A percentile compares a stretch with the other conserved stretches of the same genome.
Evolutionary conservation across 2,113 vertebrate genomes (phyloP).

Genomic region (Oreotrochilus melanogaster): DNA sequence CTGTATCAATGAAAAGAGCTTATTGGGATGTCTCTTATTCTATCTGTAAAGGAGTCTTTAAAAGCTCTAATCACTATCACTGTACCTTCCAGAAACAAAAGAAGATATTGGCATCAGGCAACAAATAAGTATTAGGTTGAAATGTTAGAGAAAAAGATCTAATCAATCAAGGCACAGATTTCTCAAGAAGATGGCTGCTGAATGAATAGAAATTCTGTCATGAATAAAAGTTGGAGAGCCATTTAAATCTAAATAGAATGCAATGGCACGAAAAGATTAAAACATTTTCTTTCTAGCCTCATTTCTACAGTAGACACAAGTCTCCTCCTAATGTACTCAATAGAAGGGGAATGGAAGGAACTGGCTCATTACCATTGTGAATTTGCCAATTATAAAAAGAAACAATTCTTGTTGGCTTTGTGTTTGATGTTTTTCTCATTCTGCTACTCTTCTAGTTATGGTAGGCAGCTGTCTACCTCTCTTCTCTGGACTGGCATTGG

Average conservation of each 20-base stretch:
- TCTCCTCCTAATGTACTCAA: neutral
- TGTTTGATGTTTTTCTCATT: neutral
- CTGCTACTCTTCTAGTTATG: neutral
- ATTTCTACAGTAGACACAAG: neutral
- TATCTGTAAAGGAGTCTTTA: neutral
- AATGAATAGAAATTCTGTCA: neutral
- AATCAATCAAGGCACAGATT: neutral
- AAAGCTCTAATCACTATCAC: constrained; percentile 28
- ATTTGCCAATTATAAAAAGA: neutral
- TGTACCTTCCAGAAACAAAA: neutral
- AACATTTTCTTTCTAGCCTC: neutral
- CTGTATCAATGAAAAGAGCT: neutral
- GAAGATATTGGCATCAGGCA: neutral
- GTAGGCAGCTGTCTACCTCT: neutral
- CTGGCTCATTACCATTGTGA: neutral
- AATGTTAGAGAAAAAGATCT: neutral
- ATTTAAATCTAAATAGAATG: neutral
- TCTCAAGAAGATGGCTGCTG: neutral
- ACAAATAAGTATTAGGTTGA: neutral
- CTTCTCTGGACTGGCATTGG: neutral
- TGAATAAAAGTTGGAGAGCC: neutral
- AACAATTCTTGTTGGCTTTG: neutral
- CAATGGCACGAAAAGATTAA: neutral
- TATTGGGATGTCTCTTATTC: neutral
- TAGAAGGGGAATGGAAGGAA: neutral